Conservation (phyloP, 2,888 invertebrate genomes). For the Tinea trinotella region DNA sequence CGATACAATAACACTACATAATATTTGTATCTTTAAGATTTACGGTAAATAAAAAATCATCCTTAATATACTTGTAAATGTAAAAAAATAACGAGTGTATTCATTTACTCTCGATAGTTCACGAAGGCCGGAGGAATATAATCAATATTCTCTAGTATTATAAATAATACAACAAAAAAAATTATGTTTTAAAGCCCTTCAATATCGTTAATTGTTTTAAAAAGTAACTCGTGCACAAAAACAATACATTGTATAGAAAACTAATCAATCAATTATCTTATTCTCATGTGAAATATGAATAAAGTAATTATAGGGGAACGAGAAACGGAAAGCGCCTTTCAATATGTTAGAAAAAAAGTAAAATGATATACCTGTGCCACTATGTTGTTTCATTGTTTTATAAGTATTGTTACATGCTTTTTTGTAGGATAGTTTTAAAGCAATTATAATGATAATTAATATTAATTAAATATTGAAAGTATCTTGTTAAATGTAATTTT, state of each 20-base stretch:
- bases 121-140: no score
- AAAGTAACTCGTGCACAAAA: no score
- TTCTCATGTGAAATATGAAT: slow-evolving; percentile 7
- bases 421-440: neutral
- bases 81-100: no score
- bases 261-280: neutral
- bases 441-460: neutral
- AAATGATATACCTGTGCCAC: neutral
- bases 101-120: no score
- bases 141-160: no score
- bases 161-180: no score
- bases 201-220: no score
- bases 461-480: neutral
- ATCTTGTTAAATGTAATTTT: neutral
- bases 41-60: no score
- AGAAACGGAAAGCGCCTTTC: neutral
- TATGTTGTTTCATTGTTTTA: neutral
- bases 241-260: neutral
- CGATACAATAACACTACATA: no score
- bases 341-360: neutral
- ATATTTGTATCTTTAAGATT: no score
- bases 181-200: no score
- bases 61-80: no score
- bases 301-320: neutral
- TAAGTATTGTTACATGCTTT: neutral